These are phyloP conservation scores for Cheilosia vulpina DNA, from an alignment of 2,888 invertebrate species.

Conservation along the genomic window DNA sequence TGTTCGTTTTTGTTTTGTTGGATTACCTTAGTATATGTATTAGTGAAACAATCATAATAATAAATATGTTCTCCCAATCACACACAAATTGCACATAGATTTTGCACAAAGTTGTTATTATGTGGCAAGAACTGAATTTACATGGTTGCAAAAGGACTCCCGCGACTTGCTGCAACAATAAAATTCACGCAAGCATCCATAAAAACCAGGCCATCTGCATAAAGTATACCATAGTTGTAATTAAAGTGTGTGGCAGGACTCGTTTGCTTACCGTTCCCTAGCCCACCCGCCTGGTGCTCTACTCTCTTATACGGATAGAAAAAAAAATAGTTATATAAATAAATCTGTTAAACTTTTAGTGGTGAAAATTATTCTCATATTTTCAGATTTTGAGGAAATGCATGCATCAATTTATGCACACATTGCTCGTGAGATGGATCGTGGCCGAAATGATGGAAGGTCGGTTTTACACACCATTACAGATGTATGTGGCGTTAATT, in stretches of 20 bases:
- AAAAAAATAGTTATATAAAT: neutral
- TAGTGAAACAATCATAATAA: constrained; percentile 23
- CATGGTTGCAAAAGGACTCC: constrained; percentile 5
- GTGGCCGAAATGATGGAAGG: neutral
- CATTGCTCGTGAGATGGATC: neutral
- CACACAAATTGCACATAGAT: constrained; percentile 4
- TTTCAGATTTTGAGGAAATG: constrained; percentile 57
- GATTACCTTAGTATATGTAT: constrained; percentile 34
- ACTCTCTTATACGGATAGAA: neutral
- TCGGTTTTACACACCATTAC: constrained; percentile 32
- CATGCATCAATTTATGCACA: constrained; percentile 52
- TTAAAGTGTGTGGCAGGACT: constrained; percentile 25
- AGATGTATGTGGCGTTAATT: constrained; percentile 48
- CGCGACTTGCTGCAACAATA: constrained; percentile 25
- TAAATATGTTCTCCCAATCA: constrained; percentile 17
- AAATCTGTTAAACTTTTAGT: constrained; percentile 47
- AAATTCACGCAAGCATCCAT: constrained; percentile 61
- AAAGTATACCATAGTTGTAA: constrained; percentile 1
- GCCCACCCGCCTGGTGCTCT: neutral
- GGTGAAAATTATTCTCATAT: constrained; percentile 48
- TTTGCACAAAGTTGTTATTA: constrained; percentile 26
- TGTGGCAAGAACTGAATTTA: constrained; percentile 7
- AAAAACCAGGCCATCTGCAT: constrained; percentile 61
- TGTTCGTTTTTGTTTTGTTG: constrained; percentile 34
- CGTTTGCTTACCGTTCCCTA: constrained; percentile 6